Evolutionary conservation across 92 coral and sea anemone genomes (phyloP), one percentile per base, ranked within the genome.

Genomic region (Diadumene lineata): DNA sequence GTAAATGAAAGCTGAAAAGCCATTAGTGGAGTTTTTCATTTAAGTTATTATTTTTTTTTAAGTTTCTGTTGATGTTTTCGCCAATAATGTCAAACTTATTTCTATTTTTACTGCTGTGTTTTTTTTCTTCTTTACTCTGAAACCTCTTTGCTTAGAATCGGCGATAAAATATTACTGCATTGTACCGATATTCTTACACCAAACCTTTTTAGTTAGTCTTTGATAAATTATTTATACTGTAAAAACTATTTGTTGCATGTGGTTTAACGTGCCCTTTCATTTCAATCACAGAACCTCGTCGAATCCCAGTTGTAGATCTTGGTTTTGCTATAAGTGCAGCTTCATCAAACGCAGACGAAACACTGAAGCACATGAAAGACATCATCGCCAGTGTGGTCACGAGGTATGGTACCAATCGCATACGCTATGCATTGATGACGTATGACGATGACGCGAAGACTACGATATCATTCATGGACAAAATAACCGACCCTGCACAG

Each of bases 281-380:
- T n/a, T n/a, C n/a, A n/a, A n/a, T 13, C 48, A 31, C 77, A 86
- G 91, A 81, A 32, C 72, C 91, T 55, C 87, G 80, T 56, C 71
- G 82, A 48, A 73, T 86, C 33, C 91, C 91, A 1, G 73, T 70
- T 24, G 77, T 86, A 25, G 87, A 86, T 50, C 72, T 86, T 23
- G 87, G 80, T 19, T 81, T 86, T 66, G 91, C 87, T 25, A 51
- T 86, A 18, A 77, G 84, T 62, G 91, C 87, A n/a, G 80, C 79
- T 0, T 69, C 87, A 0, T 73, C 68, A 66, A 74, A 87, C 31
- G 83, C 88, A 26, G 76, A 66, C 15, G 78, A 84, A 75, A 62
- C 80, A 2, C 83, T 87, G 24, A 70, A 71, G 48, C 89, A 87
- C 55, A 83, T 91, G 86, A 87, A 85, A 71, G 83, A 73, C 73